A percentile compares a stretch with the other conserved stretches of the same genome.
Conservation (phyloP, 2,113 vertebrate species). For the Mirounga angustirostris region DNA sequence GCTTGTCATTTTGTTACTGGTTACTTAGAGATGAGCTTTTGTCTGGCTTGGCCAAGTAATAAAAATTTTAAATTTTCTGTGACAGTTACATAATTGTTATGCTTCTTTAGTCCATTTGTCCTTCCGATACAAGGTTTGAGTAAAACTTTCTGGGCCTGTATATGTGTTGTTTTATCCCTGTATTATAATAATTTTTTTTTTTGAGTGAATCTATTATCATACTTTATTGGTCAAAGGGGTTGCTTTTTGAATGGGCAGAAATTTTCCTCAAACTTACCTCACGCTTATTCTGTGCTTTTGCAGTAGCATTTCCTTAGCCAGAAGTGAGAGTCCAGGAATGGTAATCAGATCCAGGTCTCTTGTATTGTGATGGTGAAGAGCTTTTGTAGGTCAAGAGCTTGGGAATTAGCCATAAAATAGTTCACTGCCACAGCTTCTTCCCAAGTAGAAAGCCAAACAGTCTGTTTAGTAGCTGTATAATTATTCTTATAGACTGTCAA, state of each 20-base stretch:
- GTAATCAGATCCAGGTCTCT: constrained; percentile 58
- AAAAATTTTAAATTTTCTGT: constrained; percentile 49
- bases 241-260: constrained; percentile 49
- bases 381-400: constrained; percentile 64
- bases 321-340: constrained; percentile 56
- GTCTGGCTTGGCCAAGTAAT: constrained; percentile 55
- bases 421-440: constrained; percentile 20
- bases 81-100: constrained; percentile 57
- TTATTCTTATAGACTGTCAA: constrained; percentile 25
- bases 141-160: constrained; percentile 41
- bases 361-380: constrained; percentile 57
- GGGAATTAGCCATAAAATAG: constrained; percentile 58
- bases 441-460: constrained; percentile 15
- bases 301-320: constrained; percentile 44
- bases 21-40: constrained; percentile 45
- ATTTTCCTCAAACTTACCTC: constrained; percentile 24
- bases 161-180: constrained; percentile 35
- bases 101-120: constrained; percentile 45
- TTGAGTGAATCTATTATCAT: neutral
- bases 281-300: neutral
- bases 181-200: neutral
- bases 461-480: constrained; percentile 33
- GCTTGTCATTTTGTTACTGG: neutral
- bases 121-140: constrained; percentile 61
- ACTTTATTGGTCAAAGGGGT: neutral